phyloP scores from a whole-genome alignment of 2,888 invertebrate genomes.

The Muscina levida region DNA sequence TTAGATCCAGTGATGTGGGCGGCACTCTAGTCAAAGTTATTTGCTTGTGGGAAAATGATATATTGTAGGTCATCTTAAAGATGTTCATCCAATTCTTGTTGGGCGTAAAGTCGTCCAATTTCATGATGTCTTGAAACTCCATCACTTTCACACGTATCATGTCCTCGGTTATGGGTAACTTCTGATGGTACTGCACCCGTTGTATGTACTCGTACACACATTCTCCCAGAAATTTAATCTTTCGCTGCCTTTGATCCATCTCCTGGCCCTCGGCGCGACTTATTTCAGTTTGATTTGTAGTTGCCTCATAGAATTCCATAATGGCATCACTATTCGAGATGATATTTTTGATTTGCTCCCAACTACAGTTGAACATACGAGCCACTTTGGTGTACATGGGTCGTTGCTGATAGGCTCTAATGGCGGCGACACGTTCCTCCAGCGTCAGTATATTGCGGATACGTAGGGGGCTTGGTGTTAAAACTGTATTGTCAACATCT shows the following conservation, averaged over 20 bases:
- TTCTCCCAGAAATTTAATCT: slow-evolving; percentile 74
- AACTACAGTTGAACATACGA: slow-evolving; percentile 77
- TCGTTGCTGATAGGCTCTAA: slow-evolving; percentile 75
- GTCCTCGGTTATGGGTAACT: slow-evolving; percentile 73
- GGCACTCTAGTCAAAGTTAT: slow-evolving; percentile 72
- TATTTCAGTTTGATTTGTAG: slow-evolving; percentile 62
- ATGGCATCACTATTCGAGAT: slow-evolving; percentile 74
- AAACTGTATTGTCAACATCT: slow-evolving; percentile 57
- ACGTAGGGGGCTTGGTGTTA: slow-evolving; percentile 68
- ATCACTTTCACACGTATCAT: slow-evolving; percentile 72
- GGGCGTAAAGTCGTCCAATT: slow-evolving; percentile 72
- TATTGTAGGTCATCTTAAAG: slow-evolving; percentile 74
- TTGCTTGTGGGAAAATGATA: slow-evolving; percentile 74
- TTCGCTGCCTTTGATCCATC: slow-evolving; percentile 71
- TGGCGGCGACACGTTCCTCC: slow-evolving; percentile 76
- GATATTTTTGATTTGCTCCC: slow-evolving; percentile 78
- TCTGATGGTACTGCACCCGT: slow-evolving; percentile 74
- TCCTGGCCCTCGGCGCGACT: slow-evolving; percentile 58
- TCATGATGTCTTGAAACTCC: slow-evolving; percentile 73
- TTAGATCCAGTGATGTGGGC: slow-evolving; percentile 72
- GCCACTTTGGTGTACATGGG: slow-evolving; percentile 78
- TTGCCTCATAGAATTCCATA: slow-evolving; percentile 74
- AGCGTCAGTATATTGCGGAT: slow-evolving; percentile 74
- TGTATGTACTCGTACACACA: slow-evolving; percentile 77
- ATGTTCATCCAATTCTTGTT: slow-evolving; percentile 75